phyloP scores from a whole-genome alignment of 30 jellyfish, hydroid and myxozoan genomes.

The Aurelia sp. region DNA sequence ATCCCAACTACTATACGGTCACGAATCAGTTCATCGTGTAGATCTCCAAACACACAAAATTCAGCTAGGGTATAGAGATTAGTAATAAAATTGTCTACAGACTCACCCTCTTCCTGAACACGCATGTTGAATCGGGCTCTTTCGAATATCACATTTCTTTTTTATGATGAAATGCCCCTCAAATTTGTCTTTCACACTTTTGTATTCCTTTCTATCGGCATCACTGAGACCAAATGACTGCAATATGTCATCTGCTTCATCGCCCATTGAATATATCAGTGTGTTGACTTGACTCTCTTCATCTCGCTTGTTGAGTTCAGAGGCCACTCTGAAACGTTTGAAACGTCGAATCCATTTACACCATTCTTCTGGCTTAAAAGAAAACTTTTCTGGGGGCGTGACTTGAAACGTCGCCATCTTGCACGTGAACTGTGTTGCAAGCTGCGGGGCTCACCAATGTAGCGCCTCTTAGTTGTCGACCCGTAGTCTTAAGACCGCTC shows the following conservation, averaged over 20 bases:
- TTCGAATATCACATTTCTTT: slow-evolving; percentile 5
- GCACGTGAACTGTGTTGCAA: too few relatives aligned
- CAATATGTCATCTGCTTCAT: not conserved
- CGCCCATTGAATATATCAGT: slow-evolving; percentile 3
- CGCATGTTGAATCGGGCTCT: slow-evolving; percentile 12
- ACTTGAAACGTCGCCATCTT: too few relatives aligned
- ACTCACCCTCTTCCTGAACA: not conserved
- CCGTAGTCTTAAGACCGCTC: not conserved
- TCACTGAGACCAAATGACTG: not conserved
- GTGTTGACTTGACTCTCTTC: slow-evolving; percentile 7
- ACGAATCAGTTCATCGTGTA: too few relatives aligned
- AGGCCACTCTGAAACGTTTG: not conserved
- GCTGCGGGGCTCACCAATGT: too few relatives aligned
- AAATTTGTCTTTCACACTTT: not conserved
- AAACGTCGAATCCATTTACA: too few relatives aligned
- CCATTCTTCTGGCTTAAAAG: too few relatives aligned
- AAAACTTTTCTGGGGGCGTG: too few relatives aligned
- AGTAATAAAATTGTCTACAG: not conserved
- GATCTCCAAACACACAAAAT: too few relatives aligned
- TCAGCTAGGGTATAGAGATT: not conserved
- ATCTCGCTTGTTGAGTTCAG: not conserved
- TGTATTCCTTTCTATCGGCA: not conserved
- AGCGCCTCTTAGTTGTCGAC: too few relatives aligned
- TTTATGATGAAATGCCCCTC: slow-evolving; percentile 5
- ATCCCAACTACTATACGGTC: too few relatives aligned